These are phyloP conservation scores for Lasioglossum baleicum DNA, from an alignment of 1,140 invertebrate genomes.

Conservation along the genomic window DNA sequence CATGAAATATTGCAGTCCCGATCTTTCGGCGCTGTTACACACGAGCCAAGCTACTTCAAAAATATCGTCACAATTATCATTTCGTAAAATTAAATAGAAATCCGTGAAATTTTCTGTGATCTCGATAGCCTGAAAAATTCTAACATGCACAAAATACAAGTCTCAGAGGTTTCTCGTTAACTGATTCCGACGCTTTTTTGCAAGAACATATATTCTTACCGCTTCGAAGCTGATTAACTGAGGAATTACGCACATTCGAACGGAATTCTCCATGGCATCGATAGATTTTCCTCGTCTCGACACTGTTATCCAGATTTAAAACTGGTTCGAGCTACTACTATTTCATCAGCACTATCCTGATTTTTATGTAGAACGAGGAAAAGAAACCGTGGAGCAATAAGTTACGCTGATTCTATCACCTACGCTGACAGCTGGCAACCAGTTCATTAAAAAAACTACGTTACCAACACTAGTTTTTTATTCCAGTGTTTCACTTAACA, in stretches of 20 bases:
- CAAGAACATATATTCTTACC: too few relatives aligned
- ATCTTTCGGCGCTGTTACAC: too few relatives aligned
- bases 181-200: too few relatives aligned
- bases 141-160: too few relatives aligned
- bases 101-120: too few relatives aligned
- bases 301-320: neutral
- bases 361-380: neutral
- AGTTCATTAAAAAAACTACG: neutral
- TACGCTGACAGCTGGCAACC: neutral
- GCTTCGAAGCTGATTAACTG: neutral
- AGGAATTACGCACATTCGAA: neutral
- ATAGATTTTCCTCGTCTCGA: neutral
- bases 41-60: too few relatives aligned
- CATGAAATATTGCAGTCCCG: too few relatives aligned
- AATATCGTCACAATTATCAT: too few relatives aligned
- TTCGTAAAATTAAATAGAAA: too few relatives aligned
- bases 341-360: neutral
- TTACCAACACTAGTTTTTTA: neutral
- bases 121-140: too few relatives aligned
- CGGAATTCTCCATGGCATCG: neutral
- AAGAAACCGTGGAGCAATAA: neutral
- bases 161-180: too few relatives aligned
- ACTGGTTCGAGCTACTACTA: neutral
- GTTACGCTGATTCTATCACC: neutral
- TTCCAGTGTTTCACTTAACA: too few relatives aligned